Conservation (phyloP, 2,113 vertebrate species). For the Prinia subflava region DNA sequence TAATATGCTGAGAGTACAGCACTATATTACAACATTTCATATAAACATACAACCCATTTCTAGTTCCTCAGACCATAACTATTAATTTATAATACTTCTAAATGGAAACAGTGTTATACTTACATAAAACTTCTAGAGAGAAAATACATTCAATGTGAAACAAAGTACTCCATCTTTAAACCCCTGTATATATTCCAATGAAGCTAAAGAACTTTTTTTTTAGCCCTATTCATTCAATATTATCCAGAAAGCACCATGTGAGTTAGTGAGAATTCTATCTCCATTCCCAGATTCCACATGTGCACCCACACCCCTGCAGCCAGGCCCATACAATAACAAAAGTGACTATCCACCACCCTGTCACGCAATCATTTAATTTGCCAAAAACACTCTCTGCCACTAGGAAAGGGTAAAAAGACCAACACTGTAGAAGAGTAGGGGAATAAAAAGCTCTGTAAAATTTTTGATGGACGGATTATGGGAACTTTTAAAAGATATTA, state of each 20-base stretch:
- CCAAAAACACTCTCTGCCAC: neutral
- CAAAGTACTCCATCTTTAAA: neutral
- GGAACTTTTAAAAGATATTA: neutral
- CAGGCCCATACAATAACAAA: neutral
- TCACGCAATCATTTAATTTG: neutral
- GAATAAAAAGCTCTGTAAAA: neutral
- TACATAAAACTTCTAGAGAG: neutral
- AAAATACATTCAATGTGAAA: neutral
- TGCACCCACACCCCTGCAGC: neutral
- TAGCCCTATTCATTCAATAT: neutral
- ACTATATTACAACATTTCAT: neutral
- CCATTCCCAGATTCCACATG: neutral
- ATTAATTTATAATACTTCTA: neutral
- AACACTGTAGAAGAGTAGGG: neutral
- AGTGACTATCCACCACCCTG: neutral
- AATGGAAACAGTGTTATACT: neutral
- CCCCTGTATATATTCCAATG: neutral
- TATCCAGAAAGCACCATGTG: neutral
- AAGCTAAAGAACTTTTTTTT: neutral
- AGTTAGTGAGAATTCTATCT: neutral
- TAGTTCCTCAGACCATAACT: neutral
- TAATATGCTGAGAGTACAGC: neutral
- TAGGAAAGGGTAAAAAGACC: neutral
- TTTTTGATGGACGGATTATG: neutral
- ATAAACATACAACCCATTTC: neutral